phyloP scores from a whole-genome alignment of 2,113 vertebrate species.

The Embiotoca jacksoni region DNA sequence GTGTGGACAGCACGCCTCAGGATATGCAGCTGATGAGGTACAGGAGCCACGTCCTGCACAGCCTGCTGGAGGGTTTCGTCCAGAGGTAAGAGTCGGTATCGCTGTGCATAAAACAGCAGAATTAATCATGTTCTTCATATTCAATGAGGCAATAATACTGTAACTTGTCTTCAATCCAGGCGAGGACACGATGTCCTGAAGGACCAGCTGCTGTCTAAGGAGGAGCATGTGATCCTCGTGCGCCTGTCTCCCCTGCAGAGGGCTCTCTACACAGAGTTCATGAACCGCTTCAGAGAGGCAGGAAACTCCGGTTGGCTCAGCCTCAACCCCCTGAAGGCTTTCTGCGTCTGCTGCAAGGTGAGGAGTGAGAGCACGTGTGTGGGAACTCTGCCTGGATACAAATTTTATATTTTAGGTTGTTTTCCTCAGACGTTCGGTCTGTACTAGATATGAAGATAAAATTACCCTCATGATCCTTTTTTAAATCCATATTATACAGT shows the following conservation, averaged over 20 bases:
- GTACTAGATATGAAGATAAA: too few relatives aligned
- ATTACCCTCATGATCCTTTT: too few relatives aligned
- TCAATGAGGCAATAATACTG: background rate
- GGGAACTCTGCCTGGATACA: background rate
- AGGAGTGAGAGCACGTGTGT: background rate
- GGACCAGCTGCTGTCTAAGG: constrained; percentile 92
- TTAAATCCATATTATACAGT: too few relatives aligned
- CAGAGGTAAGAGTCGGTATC: constrained; percentile 90
- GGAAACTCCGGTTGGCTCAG: constrained; percentile 96
- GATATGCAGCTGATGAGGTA: constrained; percentile 97
- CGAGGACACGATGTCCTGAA: constrained; percentile 95
- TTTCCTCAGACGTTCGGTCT: too few relatives aligned
- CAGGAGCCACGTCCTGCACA: constrained; percentile 97
- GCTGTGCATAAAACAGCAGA: background rate
- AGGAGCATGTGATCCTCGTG: constrained; percentile 95
- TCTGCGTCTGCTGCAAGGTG: constrained; percentile 97
- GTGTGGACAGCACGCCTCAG: constrained; percentile 96
- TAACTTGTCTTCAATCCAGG: constrained; percentile 68
- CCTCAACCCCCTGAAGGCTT: constrained; percentile 95
- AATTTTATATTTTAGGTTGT: too few relatives aligned
- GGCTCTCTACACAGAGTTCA: constrained; percentile 95
- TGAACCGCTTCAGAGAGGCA: constrained; percentile 95
- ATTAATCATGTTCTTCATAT: too few relatives aligned
- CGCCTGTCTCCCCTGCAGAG: constrained; percentile 94
- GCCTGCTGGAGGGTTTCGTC: constrained; percentile 97